These are phyloP conservation scores for Mizuhopecten yessoensis DNA, from an alignment of 1,140 invertebrate genomes.

Conservation along the genomic window DNA sequence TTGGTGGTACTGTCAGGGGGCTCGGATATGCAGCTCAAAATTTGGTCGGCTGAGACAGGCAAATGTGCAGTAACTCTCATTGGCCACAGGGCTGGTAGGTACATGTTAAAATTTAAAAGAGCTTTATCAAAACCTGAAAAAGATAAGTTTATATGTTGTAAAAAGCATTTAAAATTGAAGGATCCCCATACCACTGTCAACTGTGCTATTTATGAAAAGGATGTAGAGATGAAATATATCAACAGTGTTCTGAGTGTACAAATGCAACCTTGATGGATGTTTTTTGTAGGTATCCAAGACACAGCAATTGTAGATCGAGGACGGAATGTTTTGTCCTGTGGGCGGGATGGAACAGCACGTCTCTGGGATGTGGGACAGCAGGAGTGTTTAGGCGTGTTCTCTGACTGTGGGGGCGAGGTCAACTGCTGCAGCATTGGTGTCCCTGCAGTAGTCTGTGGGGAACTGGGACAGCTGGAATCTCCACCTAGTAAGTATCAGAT, in stretches of 20 bases:
- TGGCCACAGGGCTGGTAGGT: conserved; percentile 84
- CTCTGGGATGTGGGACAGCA: conserved; percentile 89
- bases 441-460: conserved; percentile 70
- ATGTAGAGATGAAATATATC: no score
- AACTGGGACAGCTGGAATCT: conserved; percentile 78
- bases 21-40: conserved; percentile 88
- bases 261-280: background rate
- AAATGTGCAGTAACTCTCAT: conserved; percentile 87
- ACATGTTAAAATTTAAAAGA: background rate
- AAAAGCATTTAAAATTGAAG: no score
- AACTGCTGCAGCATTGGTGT: conserved; percentile 84
- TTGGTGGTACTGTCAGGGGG: conserved; percentile 88
- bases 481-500: conserved; percentile 67
- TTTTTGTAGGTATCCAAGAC: conserved; percentile 86
- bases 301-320: conserved; percentile 89
- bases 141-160: no score
- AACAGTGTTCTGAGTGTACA: no score
- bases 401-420: conserved; percentile 83
- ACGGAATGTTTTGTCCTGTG: conserved; percentile 89
- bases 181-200: no score
- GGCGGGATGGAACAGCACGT: conserved; percentile 88
- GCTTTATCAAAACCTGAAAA: no score
- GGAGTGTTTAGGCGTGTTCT: conserved; percentile 85
- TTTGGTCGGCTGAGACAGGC: conserved; percentile 89
- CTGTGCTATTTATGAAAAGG: no score